These are phyloP conservation scores for Tiphia femorata DNA, from an alignment of 2,888 invertebrate species.

Conservation along the genomic window DNA sequence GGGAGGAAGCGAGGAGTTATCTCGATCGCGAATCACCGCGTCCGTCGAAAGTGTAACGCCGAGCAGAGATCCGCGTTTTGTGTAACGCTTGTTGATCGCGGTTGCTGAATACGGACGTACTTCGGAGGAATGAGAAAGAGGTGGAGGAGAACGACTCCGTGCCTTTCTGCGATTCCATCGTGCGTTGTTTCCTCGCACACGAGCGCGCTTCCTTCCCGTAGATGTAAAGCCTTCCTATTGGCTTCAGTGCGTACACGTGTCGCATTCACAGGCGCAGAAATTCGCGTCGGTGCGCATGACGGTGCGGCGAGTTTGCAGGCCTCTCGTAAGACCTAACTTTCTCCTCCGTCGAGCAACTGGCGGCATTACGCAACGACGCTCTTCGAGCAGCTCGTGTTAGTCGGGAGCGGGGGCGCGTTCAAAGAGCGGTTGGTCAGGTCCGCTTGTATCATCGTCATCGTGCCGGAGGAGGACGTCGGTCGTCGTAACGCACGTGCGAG, in stretches of 20 bases:
- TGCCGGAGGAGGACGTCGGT: neutral
- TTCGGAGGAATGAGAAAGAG: neutral
- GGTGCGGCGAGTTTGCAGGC: constrained; percentile 24
- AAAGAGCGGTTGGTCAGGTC: neutral
- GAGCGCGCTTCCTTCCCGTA: no score
- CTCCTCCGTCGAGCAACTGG: constrained; percentile 36
- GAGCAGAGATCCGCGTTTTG: constrained; percentile 23
- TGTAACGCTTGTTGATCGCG: constrained; percentile 17
- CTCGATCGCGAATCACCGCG: no score
- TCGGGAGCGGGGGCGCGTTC: no score
- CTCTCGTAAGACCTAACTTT: constrained; percentile 42
- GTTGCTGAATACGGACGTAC: no score
- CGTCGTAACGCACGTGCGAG: neutral
- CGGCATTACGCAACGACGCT: constrained; percentile 10
- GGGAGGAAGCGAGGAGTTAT: no score
- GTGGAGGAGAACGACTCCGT: neutral
- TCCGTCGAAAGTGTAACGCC: no score
- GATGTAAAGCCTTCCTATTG: no score
- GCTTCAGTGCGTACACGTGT: neutral
- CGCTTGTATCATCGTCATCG: neutral
- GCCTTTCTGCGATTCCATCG: constrained; percentile 2
- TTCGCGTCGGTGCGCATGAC: no score
- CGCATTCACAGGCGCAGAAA: constrained; percentile 11
- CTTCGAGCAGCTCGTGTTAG: constrained; percentile 8
- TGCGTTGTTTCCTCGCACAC: neutral